Evolutionary conservation across 2,888 invertebrate genomes (phyloP).

Genomic region (Hirtodrosophila trivittata): DNA sequence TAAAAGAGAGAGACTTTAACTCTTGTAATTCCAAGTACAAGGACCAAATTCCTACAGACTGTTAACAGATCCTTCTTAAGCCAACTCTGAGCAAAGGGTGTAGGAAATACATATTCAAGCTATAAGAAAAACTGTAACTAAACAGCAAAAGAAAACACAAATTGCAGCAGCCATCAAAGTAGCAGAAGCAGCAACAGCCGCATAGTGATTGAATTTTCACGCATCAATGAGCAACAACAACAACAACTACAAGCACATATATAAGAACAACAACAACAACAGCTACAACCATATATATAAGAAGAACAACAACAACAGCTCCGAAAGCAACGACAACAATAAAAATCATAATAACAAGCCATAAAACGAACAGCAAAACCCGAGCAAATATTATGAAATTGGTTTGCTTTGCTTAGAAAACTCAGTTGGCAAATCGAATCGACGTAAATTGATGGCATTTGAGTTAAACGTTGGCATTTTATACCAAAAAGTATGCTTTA

Average conservation of each 20-base stretch:
- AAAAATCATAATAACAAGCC: constrained; percentile 46
- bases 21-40: neutral
- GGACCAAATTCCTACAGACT: neutral
- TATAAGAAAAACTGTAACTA: constrained; percentile 64
- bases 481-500: constrained; percentile 40
- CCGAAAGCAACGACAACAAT: constrained; percentile 12
- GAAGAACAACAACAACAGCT: constrained; percentile 19
- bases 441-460: constrained; percentile 65
- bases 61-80: neutral
- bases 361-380: constrained; percentile 58
- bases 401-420: constrained; percentile 27
- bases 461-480: constrained; percentile 23
- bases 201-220: constrained; percentile 74
- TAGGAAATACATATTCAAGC: constrained; percentile 53
- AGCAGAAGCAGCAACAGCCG: constrained; percentile 40
- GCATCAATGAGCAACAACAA: constrained; percentile 53
- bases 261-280: constrained; percentile 19
- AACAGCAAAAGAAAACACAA: constrained; percentile 59
- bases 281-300: constrained; percentile 14
- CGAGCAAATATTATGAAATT: constrained; percentile 48
- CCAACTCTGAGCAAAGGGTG: constrained; percentile 18
- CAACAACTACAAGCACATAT: no score
- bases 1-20: neutral
- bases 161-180: constrained; percentile 52
- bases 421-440: constrained; percentile 58